Base-by-base conservation (phyloP, 2,797 vertebrate genomes). In the Erethizon dorsatum region DNA sequence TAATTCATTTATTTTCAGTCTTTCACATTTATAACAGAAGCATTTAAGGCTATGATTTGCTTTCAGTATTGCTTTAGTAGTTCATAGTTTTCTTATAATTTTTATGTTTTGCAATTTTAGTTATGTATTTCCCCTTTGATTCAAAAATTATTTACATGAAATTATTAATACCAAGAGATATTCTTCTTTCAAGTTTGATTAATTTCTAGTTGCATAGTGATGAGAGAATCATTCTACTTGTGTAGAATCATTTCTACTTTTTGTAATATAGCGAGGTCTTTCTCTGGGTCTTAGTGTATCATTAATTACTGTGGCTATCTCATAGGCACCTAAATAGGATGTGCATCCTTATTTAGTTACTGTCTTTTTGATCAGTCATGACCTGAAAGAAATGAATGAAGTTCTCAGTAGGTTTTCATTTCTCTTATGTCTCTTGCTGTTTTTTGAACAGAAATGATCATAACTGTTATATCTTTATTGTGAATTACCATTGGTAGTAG, bases 1-100 rank as follows among this genome's bases (percentile, higher is more conserved):
- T 24, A 96, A 67, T 61, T 84, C 15, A 65, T 59, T 94, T 59
- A 37, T 75, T 93, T 83, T 90, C 18, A 71, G 50, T 84, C 24
- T 77, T 86, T 83, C 41, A 22, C 28, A 22, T 67, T 87, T 84
- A 54, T 31, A 93, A 52, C 14, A 56, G 28, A 88, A 80, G 47
- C 52, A 56, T n/a, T 59, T 82, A 87, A 90, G 45, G 47, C 45
- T 37, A 50, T 79, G 15, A 14, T 54, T 92, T 79, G 20, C 37
- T 59, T 26, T 87, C 3, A 65, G 18, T n/a, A 37, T 84, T 78
- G 54, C 41, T 83, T n/a, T 75, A 84, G 47, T 9, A 83, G 61
- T 79, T 37, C 13, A 11, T 73, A 28, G 33, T 91, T 92, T 92
- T 91, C 45, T n/a, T 47, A 50, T 28, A 4, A 47, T 18, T 83